Evolutionary conservation across 2,888 invertebrate genomes (phyloP).

Genomic region (Linnaemya tessellans): DNA sequence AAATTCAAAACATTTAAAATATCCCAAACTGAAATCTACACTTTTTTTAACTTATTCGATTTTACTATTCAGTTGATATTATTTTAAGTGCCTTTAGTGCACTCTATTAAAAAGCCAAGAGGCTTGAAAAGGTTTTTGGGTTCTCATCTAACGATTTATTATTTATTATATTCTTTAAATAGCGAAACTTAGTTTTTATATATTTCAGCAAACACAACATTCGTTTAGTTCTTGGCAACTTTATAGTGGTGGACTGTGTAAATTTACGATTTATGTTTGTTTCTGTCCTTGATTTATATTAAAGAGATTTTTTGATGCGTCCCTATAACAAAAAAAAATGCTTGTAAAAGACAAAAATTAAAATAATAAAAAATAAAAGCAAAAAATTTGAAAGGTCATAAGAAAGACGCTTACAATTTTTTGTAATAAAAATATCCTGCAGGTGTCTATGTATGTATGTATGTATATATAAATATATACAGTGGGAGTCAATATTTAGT

Average conservation of each 20-base stretch:
- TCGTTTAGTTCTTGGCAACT: neutral
- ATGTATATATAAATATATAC: no score
- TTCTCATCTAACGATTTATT: slow-evolving; percentile 30
- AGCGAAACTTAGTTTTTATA: slow-evolving; percentile 55
- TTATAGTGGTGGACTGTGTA: slow-evolving; percentile 53
- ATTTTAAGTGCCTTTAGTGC: slow-evolving; percentile 4
- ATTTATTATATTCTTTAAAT: slow-evolving; percentile 65
- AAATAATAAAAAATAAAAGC: neutral
- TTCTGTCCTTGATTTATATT: slow-evolving; percentile 45
- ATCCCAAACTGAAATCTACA: no score
- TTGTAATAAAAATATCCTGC: no score
- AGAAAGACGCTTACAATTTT: no score
- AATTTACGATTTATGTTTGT: slow-evolving; percentile 45
- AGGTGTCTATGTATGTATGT: no score
- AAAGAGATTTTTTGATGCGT: slow-evolving; percentile 12
- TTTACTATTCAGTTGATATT: neutral
- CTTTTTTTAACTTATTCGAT: no score
- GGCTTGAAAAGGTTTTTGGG: neutral
- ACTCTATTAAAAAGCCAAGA: neutral
- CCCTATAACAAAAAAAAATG: neutral
- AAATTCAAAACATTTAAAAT: no score
- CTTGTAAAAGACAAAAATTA: neutral
- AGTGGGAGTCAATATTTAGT: no score
- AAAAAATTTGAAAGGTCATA: neutral
- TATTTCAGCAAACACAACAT: slow-evolving; percentile 46